Conservation (phyloP, 1,140 invertebrate genomes). For the Drosophila leontia region DNA sequence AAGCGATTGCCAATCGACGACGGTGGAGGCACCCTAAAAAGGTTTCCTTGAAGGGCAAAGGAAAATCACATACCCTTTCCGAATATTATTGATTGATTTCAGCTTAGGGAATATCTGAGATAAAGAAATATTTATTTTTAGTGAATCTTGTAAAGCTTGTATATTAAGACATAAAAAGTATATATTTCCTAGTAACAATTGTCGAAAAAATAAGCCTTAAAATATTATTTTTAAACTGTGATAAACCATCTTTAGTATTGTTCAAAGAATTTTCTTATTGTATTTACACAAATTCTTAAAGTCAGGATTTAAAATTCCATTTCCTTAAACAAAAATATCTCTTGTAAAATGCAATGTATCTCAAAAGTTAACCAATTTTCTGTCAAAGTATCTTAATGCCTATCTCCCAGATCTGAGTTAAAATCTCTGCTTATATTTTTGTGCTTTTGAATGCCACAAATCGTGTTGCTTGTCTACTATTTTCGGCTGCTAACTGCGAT, state of each 20-base stretch:
- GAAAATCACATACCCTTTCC: constrained; percentile 29
- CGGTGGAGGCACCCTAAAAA: constrained; percentile 68
- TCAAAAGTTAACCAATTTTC: constrained; percentile 32
- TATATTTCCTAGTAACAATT: neutral
- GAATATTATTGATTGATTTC: neutral
- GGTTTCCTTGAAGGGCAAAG: neutral
- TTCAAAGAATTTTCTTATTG: neutral
- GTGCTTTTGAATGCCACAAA: constrained; percentile 74
- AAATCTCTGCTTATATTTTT: constrained; percentile 52
- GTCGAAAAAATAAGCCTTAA: neutral
- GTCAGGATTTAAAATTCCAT: no score
- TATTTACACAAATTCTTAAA: neutral
- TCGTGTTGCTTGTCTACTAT: constrained; percentile 46
- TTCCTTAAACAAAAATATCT: neutral
- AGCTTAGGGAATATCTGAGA: neutral
- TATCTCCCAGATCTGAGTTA: constrained; percentile 61
- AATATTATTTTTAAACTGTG: neutral
- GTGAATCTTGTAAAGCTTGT: neutral
- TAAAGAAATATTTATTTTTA: neutral
- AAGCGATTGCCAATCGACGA: constrained; percentile 40
- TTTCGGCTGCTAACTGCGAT: constrained; percentile 29
- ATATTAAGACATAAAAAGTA: neutral
- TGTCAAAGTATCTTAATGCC: constrained; percentile 55
- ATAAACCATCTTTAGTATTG: neutral
- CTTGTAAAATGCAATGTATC: neutral